Conservation (phyloP, 2,888 invertebrate genomes). For the Pterobdella sp. region DNA sequence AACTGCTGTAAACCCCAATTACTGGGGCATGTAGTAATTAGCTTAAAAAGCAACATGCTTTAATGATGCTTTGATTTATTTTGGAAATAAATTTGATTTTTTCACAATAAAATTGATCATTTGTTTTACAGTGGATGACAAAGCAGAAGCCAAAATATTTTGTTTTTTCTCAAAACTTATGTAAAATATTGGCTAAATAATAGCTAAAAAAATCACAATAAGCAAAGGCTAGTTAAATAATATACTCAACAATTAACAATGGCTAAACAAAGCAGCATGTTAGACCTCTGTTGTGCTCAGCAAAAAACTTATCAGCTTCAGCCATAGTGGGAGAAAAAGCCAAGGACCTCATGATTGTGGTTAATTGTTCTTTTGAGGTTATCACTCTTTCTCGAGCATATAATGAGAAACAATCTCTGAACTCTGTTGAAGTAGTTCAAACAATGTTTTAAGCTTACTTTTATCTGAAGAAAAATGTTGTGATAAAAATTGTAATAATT, state of each 20-base stretch:
- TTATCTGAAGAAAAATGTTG: not conserved
- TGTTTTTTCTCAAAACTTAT: no score
- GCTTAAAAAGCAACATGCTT: no score
- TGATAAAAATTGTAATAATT: not conserved
- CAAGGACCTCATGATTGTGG: constrained; percentile 85
- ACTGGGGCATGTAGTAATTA: no score
- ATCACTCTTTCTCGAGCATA: constrained; percentile 75
- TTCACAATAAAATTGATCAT: no score
- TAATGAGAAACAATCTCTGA: constrained; percentile 89
- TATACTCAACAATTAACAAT: not conserved
- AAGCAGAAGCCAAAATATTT: no score
- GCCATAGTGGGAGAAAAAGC: constrained; percentile 87
- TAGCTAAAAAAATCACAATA: not conserved
- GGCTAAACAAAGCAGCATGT: not conserved
- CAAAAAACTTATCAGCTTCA: constrained; percentile 74
- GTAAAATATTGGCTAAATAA: no score
- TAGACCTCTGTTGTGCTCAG: constrained; percentile 46
- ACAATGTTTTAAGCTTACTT: constrained; percentile 10
- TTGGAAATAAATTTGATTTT: no score
- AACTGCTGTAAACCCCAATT: no score
- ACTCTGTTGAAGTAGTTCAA: constrained; percentile 61
- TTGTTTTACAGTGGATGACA: no score
- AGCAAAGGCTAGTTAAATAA: not conserved
- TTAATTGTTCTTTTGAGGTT: constrained; percentile 76
- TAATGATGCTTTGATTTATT: no score